Percentiles rank a stretch among this genome's conserved stretches.
phyloP scores from a whole-genome alignment of 2,113 vertebrate genomes.

The Turnix velox region DNA sequence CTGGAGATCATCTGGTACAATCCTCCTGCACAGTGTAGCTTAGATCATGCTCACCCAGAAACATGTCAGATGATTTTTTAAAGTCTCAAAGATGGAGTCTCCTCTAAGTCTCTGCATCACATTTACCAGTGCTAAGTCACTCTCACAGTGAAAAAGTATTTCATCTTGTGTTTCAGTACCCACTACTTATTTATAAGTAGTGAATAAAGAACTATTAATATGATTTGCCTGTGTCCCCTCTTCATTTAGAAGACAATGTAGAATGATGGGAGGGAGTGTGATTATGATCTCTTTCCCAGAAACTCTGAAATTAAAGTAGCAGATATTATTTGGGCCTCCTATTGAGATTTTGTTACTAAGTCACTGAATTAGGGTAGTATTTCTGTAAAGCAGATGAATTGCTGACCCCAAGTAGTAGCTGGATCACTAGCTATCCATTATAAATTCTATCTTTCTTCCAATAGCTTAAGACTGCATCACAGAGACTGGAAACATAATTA shows the following conservation, averaged over 20 bases:
- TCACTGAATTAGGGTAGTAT: background rate
- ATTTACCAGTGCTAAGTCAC: background rate
- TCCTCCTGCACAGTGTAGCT: accelerated
- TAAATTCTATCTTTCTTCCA: background rate
- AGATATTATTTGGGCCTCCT: background rate
- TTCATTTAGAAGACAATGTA: background rate
- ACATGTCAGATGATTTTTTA: accelerated
- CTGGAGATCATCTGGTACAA: background rate
- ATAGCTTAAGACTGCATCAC: background rate
- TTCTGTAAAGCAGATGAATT: background rate
- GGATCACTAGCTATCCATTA: background rate
- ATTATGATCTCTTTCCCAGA: background rate
- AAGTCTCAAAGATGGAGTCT: background rate
- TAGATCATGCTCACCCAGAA: background rate
- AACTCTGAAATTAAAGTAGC: background rate
- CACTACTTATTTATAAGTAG: background rate
- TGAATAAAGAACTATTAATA: background rate
- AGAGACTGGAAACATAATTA: background rate
- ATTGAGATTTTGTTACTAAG: background rate
- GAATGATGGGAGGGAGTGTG: background rate
- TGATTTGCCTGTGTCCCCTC: background rate
- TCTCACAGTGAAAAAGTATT: background rate
- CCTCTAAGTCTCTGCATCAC: background rate
- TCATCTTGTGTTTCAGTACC: background rate
- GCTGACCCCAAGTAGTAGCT: background rate